Evolutionary conservation across 2,888 invertebrate species (phyloP), one percentile per base, ranked within the genome.

Genomic region (Torymus tubicola): DNA sequence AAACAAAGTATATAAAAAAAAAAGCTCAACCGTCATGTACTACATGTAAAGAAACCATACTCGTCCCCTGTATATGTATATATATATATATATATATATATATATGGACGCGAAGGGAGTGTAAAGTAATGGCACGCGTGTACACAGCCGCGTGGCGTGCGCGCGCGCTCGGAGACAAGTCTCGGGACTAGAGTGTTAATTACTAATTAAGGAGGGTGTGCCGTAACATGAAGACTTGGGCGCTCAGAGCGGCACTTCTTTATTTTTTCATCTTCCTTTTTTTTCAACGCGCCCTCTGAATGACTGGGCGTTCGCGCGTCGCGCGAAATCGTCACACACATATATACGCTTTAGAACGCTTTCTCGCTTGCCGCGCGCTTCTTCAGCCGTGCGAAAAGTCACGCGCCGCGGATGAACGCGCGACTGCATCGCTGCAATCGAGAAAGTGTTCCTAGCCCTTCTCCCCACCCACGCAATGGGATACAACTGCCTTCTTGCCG

Each of bases 121-220:
- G 5, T 42, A 42, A 42, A 42, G 42, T 42, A 42, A 42, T 42
- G 42, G 42, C 42, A 42, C 42, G 42, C 42, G 42, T 8, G 10
- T 8, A 42, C 10, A 42, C 42, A 42, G 42, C 2, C 50, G 18
- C 24, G 2, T 13, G 18, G 21, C 2, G 5, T 21, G 18, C 52
- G 5, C 50, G 18, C 52, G 2, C 16, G 18, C 53, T 53, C 86
- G 88, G 21, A 60, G 52, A 73, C 21, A 21, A 21, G 63, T 55
- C 31, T 63, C 31, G 31, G 74, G 21, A 21, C 58, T 63, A 88
- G 89, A 89, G 89, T 88, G 89, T 89, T 90, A 90, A 90, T 90
- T 90, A 89, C 88, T 90, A 90, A 90, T 90, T 90, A 90, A 90
- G 90, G 87, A 90, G 89, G 88, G 87, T 86, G 87, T 85, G 58